These are phyloP conservation scores for Cerastoderma edule DNA, from an alignment of 2,888 invertebrate genomes.

Conservation along the genomic window DNA sequence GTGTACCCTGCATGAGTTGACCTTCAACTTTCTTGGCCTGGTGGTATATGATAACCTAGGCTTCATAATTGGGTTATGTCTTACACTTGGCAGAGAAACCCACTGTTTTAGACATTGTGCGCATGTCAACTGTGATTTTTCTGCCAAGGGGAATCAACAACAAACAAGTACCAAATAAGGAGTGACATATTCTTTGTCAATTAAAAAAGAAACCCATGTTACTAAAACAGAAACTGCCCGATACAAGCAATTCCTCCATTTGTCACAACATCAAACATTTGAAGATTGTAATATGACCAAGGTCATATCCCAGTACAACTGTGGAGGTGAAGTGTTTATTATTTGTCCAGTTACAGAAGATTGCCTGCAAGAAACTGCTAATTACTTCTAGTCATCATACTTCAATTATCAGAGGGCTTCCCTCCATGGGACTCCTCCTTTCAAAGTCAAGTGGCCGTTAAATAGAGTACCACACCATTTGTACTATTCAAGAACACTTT, in stretches of 20 bases:
- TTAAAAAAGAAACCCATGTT: no score
- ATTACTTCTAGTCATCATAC: constrained; percentile 4
- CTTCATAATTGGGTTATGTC: no score
- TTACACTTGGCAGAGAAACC: no score
- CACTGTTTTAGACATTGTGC: no score
- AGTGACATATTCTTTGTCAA: no score
- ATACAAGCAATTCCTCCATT: constrained; percentile 1
- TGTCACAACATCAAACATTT: not conserved
- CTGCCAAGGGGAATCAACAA: no score
- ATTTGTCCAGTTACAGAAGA: not conserved
- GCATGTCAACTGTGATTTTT: no score
- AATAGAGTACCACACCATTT: no score
- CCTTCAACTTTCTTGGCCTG: not conserved
- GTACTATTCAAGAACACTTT: no score
- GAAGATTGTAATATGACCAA: no score
- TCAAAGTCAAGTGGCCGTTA: constrained; percentile 18
- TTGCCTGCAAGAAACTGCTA: not conserved
- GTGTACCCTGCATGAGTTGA: not conserved
- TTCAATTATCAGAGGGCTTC: not conserved
- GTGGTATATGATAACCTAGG: no score
- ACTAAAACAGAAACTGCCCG: not conserved
- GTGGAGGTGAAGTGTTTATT: not conserved
- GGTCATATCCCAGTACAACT: not conserved
- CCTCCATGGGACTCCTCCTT: constrained; percentile 2
- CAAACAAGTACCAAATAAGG: no score